Conservation (phyloP, 2,113 vertebrate species). For the Brachyhypopomus occidentalis region DNA sequence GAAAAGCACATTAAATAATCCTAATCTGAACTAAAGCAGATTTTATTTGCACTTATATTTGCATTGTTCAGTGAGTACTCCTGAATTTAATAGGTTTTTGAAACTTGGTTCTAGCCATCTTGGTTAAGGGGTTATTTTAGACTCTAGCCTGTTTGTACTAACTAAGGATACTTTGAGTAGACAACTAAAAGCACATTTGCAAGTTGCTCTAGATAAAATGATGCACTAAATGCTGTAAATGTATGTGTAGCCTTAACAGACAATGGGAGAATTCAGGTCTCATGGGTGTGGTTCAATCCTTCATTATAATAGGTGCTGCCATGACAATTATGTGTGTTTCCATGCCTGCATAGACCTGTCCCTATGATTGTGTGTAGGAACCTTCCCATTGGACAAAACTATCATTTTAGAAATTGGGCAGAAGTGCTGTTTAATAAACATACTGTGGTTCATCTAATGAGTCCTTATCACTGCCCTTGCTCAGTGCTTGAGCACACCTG, state of each 20-base stretch:
- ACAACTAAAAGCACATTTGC: too few relatives aligned
- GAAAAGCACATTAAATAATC: too few relatives aligned
- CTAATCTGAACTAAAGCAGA: too few relatives aligned
- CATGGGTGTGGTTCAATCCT: constrained; percentile 14
- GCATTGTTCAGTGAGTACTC: too few relatives aligned
- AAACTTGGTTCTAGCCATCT: too few relatives aligned
- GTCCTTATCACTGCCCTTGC: constrained; percentile 28
- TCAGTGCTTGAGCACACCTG: constrained; percentile 20
- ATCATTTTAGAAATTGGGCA: constrained; percentile 17
- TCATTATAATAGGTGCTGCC: constrained; percentile 4
- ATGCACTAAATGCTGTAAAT: background rate
- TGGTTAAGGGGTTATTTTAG: too few relatives aligned
- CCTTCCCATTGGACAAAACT: constrained; percentile 19
- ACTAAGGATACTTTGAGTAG: too few relatives aligned
- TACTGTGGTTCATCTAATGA: constrained; percentile 13
- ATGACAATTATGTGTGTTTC: background rate
- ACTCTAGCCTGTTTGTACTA: too few relatives aligned
- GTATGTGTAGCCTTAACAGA: background rate
- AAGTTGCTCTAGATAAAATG: too few relatives aligned
- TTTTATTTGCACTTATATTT: too few relatives aligned
- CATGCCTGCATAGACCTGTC: constrained; percentile 17
- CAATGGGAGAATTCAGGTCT: background rate
- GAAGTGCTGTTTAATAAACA: constrained; percentile 17
- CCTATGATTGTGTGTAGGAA: background rate
- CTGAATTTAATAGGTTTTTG: too few relatives aligned